Evolutionary conservation across 2,113 vertebrate species (phyloP), one percentile per base, ranked within the genome.

Genomic region (Myanophis thanlyinensis): DNA sequence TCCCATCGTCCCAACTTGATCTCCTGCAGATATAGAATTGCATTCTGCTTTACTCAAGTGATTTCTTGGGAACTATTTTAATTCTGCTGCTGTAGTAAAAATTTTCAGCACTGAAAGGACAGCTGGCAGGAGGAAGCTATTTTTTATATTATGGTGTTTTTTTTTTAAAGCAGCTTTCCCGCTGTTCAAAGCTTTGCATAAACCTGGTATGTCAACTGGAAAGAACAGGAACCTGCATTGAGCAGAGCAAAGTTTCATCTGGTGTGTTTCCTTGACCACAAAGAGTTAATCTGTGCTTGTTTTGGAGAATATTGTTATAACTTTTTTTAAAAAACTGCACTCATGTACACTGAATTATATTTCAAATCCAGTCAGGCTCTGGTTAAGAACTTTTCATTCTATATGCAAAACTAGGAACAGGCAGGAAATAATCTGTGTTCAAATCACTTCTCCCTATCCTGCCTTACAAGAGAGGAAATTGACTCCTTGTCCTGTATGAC

Each of bases 401-500:
- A 15, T 27, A n/a, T 51, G 85, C 85, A 86, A 86, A 85, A 86
- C 46, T 47, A 27, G 11, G 4, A 25, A 86, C 22, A 86, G 85
- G 23, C 46, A 86, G 85, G 44, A 47, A 51, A 35, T 51, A 35
- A 35, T 49, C 30, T 35, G 48, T 47, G 85, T 47, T 46, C 25
- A 86, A 27, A 86, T 86, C 4, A 48, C 25, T 86, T 49, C 18
- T n/a, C 48, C 48, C 8, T 22, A 40, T 91, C 51, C 80, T 94
- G 91, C 91, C 94, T 95, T 94, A 89, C 90, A 93, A 90, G 94
- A 20, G 88, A 3, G 2, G 91, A 95, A 88, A 93, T 0, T 9
- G 15, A 20, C 6, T 11, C 91, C 86, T 95, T 52, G 4, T 91
- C 95, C 92, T 90, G 27, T 93, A 91, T 93, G 91, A 85, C 51